Base-by-base conservation (phyloP, 2,797 vertebrate species). In the Sphaeramia orbicularis region DNA sequence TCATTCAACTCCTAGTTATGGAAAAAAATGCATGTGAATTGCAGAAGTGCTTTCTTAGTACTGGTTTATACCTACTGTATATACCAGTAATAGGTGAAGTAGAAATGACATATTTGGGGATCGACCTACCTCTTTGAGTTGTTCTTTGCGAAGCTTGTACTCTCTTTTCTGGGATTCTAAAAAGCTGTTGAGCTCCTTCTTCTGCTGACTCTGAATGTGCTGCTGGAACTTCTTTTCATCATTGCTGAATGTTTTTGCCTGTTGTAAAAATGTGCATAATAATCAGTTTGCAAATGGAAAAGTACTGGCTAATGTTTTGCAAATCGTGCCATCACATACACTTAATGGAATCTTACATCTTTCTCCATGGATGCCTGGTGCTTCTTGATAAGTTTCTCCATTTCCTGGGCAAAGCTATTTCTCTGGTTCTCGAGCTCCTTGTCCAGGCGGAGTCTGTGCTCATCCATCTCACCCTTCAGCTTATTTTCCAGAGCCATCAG, bases 191-290 rank as follows among this genome's bases (percentile, higher is more conserved):
- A 98, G 91, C 78, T 99, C 98, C 87, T 99, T 99, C 89, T 99
- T 99, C 87, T 99, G 97, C 72, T 99, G 97, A 84, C 95, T 96
- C 90, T 98, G 97, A 86, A 99, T 99, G 86, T 99, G 97, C 65
- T 99, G 98, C 50, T 99, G 96, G 81, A 99, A 99, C 89, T 99
- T 99, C 95, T 99, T 99, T 83, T 99, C 98, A 81, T 99, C 98
- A 7, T 96, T 99, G 76, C 91, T 91, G 91, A 99, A 97, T 1
- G 96, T 95, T 94, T 99, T 99, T 75, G 96, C 95, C 97, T 99
- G 53, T 64, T 13, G 41, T 52, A 69, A 19, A 66, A 67, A 76
- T 0, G 1, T 7, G 59, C 12, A 61, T 1, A 2, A 21, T 72
- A 58, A 37, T 63, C 7, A 67, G 9, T 71, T 37, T 48, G 24